Evolutionary conservation across 2,888 invertebrate genomes (phyloP), one percentile per base, ranked within the genome.

Genomic region (Sarcophaga rosellei): DNA sequence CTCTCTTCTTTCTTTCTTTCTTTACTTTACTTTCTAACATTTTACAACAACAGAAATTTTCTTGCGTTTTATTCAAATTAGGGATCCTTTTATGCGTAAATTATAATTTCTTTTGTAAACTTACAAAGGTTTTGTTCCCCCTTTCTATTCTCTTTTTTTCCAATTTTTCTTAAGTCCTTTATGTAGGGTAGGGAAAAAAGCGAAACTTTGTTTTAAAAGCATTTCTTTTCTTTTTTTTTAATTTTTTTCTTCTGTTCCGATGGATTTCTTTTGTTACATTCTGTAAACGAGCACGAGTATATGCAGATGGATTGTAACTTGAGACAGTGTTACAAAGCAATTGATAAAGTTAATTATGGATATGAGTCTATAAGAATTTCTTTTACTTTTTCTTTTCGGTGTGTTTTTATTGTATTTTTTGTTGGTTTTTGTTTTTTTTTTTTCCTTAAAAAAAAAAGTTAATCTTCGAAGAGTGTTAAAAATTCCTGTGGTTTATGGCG

Each of bases 271-370:
- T 80, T 63, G 59, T 80, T 73, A 75, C 70, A 75, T 80, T 35
- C 35, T 35, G 35, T 35, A 35, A 35, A 8, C 35, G 35, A 10
- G 35, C 8, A 35, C 72, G 59, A 68, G 80, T 63, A 62, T 66
- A 68, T 81, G 35, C 35, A 35, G 35, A 35, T 35, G 35, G 77
- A 68, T 61, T 81, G 72, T 44, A 76, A 53, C n/a, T 76, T 44
- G 53, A 76, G 53, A 78, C 11, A 80, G 61, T 69, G 15, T 35
- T 12, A 70, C 4, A 63, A 53, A 53, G 53, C 53, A 15, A 20
- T 59, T 74, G 74, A 84, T 66, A 78, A 86, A 84, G 86, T 86
- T 86, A 86, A 86, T 86, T 86, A 86, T 81, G 84, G 74, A 78
- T 77, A 84, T 72, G 82, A 82, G 82, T 82, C 76, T 63, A 72